Evolutionary conservation across 2,888 invertebrate species (phyloP), one percentile per base, ranked within the genome.

Genomic region (Trichopoda pennipes): DNA sequence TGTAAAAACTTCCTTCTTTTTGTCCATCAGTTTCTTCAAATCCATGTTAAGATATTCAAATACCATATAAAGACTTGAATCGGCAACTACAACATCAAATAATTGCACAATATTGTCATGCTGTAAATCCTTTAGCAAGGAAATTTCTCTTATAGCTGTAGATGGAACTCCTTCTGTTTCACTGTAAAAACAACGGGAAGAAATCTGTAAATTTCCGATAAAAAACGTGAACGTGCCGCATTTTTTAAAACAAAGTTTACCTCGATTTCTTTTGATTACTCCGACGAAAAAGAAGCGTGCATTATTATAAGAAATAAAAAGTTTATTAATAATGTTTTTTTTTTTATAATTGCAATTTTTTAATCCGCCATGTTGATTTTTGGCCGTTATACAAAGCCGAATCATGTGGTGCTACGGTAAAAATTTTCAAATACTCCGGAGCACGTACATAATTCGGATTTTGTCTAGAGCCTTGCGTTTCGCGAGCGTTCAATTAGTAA

Each of bases 101-200:
- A 99, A 92, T 85, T 95, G 95, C 75, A 99, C 97, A 82, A 99
- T 95, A 85, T 96, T 96, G 0, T 96, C 95, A 92, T 99, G 99
- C 61, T 95, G 94, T 53, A 99, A 92, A 88, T 96, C 97, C 88
- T 97, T 97, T 74, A 99, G 92, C 74, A 99, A 93, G 0, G 98
- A 96, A 87, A 99, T 98, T 93, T 99, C 99, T 76, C 99, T 93
- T 84, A 99, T 95, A 6, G 99, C 98, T 28, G 99, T 99, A 32
- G 98, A 98, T 19, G 99, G 99, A 21, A 99, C 97, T 21, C 99
- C 99, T 92, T 99, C 99, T 0, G 96, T 95, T 91, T 99, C 98
- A 87, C 97, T 97, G 90, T 85, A 88, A 86, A 32, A 64, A 56
- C 19, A 53, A 51, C 8, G 28, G 28, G 0, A 7, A 28, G 28